phyloP scores from a whole-genome alignment of 2,113 vertebrate genomes.

The Gila orcuttii region DNA sequence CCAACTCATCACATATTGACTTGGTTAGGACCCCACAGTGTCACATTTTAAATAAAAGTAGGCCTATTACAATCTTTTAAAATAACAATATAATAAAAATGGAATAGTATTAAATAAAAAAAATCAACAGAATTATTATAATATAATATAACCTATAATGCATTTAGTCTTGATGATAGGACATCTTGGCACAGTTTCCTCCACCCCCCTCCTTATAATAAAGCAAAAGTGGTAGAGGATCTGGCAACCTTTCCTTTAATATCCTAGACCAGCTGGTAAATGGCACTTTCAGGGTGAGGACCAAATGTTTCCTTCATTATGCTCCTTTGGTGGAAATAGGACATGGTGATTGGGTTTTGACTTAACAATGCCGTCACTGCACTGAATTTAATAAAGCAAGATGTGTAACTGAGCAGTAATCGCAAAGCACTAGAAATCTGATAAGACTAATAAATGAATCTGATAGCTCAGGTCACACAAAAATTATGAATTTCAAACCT shows the following conservation, averaged over 20 bases:
- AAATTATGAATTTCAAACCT: slow-evolving; percentile 6
- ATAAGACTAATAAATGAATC: slow-evolving; percentile 7
- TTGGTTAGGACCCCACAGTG: too few species aligned
- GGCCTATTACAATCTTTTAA: too few species aligned
- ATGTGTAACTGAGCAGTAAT: background rate
- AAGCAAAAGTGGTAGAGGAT: slow-evolving; percentile 16
- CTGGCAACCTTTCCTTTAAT: slow-evolving; percentile 35
- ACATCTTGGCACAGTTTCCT: background rate
- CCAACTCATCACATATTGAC: too few species aligned
- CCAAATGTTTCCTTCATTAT: slow-evolving; percentile 49
- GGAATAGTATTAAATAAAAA: too few species aligned
- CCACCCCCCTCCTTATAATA: background rate
- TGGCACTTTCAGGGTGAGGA: slow-evolving; percentile 32
- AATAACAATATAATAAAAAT: too few species aligned
- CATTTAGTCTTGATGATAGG: background rate
- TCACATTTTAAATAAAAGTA: too few species aligned
- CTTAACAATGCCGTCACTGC: slow-evolving; percentile 15
- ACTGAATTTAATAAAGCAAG: slow-evolving; percentile 18
- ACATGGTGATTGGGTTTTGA: slow-evolving; percentile 24
- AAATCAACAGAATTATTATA: too few species aligned
- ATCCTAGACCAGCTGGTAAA: slow-evolving; percentile 38
- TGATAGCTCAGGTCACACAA: background rate
- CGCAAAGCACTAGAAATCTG: background rate
- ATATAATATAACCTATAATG: too few species aligned
- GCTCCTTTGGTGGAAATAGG: slow-evolving; percentile 9